A percentile compares a stretch with the other conserved stretches of the same genome.
phyloP scores from a whole-genome alignment of 2,888 invertebrate genomes.

The Pyrochroa serraticornis region DNA sequence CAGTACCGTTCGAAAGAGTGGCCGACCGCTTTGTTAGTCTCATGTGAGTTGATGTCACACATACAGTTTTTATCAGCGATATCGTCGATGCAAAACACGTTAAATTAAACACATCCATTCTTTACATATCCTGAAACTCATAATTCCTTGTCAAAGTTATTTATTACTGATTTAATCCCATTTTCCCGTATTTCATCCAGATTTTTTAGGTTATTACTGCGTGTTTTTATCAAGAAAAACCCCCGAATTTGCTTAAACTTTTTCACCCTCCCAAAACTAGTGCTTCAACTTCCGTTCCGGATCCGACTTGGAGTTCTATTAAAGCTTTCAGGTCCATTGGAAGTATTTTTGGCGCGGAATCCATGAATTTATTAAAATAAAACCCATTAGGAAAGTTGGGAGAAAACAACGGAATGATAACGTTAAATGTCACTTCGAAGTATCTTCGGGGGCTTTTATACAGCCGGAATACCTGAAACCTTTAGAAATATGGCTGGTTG shows the following conservation, averaged over 20 bases:
- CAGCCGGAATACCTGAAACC: slow-evolving; percentile 15
- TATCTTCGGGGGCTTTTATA: slow-evolving; percentile 14
- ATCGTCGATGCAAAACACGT: slow-evolving; percentile 23
- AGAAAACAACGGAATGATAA: slow-evolving; percentile 17
- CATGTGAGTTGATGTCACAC: background rate
- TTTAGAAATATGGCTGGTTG: slow-evolving; percentile 19
- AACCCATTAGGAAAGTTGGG: background rate
- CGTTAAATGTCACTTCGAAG: slow-evolving; percentile 19
- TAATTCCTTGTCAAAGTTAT: slow-evolving; percentile 32
- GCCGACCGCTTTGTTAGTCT: no score
- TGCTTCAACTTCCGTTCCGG: no score
- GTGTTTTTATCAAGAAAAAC: slow-evolving; percentile 8
- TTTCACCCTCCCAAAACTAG: no score
- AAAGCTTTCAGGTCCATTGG: no score
- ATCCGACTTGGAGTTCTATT: no score
- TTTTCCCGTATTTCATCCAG: slow-evolving; percentile 21
- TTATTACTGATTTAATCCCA: slow-evolving; percentile 31
- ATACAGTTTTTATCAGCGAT: slow-evolving; percentile 15
- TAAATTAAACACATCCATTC: slow-evolving; percentile 21
- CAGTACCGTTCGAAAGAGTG: no score
- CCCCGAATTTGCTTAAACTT: no score
- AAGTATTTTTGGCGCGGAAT: no score
- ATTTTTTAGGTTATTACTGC: slow-evolving; percentile 15
- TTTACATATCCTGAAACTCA: slow-evolving; percentile 24
- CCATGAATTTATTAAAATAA: no score